Base-by-base conservation (phyloP, 2,113 vertebrate species). In the Melozone crissalis region DNA sequence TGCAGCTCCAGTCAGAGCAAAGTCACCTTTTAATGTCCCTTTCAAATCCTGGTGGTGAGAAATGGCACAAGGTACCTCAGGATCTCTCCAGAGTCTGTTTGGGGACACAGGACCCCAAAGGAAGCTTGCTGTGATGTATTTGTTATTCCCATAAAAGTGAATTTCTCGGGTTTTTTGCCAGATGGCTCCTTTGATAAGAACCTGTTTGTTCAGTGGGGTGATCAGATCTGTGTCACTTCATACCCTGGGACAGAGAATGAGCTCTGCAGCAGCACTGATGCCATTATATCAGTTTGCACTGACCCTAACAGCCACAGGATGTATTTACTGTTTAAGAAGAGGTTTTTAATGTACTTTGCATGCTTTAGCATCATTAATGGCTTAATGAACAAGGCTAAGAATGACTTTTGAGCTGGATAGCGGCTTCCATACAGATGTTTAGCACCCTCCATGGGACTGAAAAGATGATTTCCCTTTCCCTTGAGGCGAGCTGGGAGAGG, bases 381-480 rank as follows among this genome's bases (percentile, higher is more conserved):
- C 62, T 85, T 92, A 93, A 89, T 91, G 82, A 94, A 57, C 73
- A 84, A 89, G 44, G 47, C 44, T 93, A 90, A 74, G 59, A 63
- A 84, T 41, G 49, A 73, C 44, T 91, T 89, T 41, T n/a, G 61
- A 37, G 26, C 57, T 84, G 69, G 31, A 35, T 14, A 3, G 10
- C 72, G 26, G 30, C 43, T 62, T 69, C 46, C 15, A n/a, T 39
- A 31, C 49, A 76, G 63, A 79, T 27, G 49, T 49, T 72, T 61
- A 62, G 31, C 61, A 24, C 27, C 39, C 20, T 79, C 13, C 27
- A 3, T 6, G 43, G n/a, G 46, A 69, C 46, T 37, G 47, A 66
- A 49, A 84, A 69, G 65, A 41, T 59, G 4, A 69, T 93, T 79
- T 49, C 15, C 21, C 33, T 89, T 81, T 78, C 22, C 52, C 77